Percentiles rank a stretch among this genome's conserved stretches.
Evolutionary conservation across 2,797 vertebrate genomes (phyloP).

Genomic region (Lacerta agilis): DNA sequence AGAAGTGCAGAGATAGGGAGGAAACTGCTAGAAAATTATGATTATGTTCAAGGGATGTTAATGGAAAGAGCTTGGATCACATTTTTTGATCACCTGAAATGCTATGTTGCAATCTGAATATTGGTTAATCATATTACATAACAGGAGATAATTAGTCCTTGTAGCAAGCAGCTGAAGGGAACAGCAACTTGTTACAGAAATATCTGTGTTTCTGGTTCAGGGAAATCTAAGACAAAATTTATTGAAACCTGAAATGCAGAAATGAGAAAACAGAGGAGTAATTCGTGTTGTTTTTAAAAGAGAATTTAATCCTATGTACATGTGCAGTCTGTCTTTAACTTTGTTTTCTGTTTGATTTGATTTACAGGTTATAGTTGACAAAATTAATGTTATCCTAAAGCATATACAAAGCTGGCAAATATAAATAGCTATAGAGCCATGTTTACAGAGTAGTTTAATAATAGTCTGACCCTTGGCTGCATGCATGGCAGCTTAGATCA

Average conservation of each 20-base stretch:
- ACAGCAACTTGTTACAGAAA: neutral
- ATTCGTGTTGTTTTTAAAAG: neutral
- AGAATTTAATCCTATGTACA: neutral
- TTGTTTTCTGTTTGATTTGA: conserved; percentile 4
- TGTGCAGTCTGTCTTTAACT: neutral
- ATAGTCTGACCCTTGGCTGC: neutral
- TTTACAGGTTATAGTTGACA: neutral
- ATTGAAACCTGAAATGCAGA: neutral
- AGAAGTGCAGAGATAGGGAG: neutral
- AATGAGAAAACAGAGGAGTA: neutral
- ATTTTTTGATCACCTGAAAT: neutral
- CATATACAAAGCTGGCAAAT: neutral
- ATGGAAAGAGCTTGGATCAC: neutral
- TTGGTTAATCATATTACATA: neutral
- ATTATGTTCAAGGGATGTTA: neutral
- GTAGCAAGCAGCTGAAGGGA: neutral
- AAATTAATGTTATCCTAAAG: conserved; percentile 1
- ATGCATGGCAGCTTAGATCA: neutral
- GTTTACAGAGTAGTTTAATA: neutral
- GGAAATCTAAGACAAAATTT: neutral
- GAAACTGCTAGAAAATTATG: neutral
- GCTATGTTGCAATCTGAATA: neutral
- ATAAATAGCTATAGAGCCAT: conserved; percentile 22
- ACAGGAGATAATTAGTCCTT: neutral
- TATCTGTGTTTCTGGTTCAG: neutral